A percentile compares a stretch with the other conserved stretches of the same genome.
Conservation (phyloP, 2,113 vertebrate genomes). For the Motacilla alba region DNA sequence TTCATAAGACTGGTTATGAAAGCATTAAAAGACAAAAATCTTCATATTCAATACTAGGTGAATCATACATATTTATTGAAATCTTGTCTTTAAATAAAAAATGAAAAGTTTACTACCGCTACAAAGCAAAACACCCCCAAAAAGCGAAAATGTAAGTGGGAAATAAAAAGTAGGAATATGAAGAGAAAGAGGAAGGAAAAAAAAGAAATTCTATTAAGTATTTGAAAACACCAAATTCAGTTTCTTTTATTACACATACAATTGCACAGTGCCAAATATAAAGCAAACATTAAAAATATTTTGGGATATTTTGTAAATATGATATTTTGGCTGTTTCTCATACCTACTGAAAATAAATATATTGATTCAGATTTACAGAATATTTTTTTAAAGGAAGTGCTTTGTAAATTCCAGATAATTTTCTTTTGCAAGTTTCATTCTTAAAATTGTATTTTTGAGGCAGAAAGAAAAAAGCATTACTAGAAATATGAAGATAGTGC, state of each 20-base stretch:
- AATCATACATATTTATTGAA: not conserved
- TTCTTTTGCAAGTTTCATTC: not conserved
- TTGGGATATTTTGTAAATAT: not conserved
- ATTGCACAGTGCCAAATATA: not conserved
- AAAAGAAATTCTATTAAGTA: rapidly evolving
- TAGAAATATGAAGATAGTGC: not conserved
- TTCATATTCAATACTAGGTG: not conserved
- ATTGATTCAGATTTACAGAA: not conserved
- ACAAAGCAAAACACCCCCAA: not conserved
- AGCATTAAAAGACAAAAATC: not conserved
- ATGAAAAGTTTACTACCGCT: not conserved
- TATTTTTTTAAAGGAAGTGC: not conserved
- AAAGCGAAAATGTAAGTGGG: not conserved
- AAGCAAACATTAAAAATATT: not conserved
- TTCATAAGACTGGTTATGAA: not conserved
- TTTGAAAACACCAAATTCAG: not conserved
- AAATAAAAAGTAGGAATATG: not conserved
- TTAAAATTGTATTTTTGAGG: not conserved
- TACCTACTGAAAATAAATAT: not conserved
- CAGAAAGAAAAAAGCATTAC: not conserved
- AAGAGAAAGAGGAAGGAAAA: not conserved
- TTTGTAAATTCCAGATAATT: not conserved
- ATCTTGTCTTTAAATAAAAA: not conserved
- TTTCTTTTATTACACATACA: not conserved
- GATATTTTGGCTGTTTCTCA: not conserved